A percentile compares a stretch with the other conserved stretches of the same genome.
phyloP scores from a whole-genome alignment of 2,888 invertebrate genomes.

The Julus scanicus region DNA sequence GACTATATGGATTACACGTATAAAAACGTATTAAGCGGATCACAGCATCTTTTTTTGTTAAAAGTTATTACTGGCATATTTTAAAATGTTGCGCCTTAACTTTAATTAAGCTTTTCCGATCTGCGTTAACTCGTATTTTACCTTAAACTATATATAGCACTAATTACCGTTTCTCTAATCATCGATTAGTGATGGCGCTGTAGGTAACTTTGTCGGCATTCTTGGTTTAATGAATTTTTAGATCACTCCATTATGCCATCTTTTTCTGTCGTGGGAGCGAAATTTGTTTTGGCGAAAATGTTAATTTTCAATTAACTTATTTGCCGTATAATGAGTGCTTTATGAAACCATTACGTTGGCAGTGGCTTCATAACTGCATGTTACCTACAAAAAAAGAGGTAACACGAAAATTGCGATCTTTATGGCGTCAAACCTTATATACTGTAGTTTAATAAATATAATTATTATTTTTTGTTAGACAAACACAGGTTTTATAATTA shows the following conservation, averaged over 20 bases:
- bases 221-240: conserved; percentile 19
- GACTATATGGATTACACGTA: too few species aligned
- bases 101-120: neutral
- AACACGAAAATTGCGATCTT: neutral
- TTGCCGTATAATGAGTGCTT: neutral
- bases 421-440: neutral
- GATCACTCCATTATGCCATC: neutral
- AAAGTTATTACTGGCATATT: conserved; percentile 6
- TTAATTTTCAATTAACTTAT: conserved; percentile 6
- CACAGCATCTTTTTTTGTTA: neutral
- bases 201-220: conserved; percentile 23
- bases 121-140: neutral
- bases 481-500: too few species aligned
- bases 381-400: neutral
- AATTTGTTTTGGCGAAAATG: neutral
- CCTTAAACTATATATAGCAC: neutral
- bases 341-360: neutral
- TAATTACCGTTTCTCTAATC: conserved; percentile 33
- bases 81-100: neutral
- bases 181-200: conserved; percentile 33
- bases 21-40: too few species aligned
- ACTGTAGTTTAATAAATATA: neutral
- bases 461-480: neutral
- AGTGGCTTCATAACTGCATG: neutral
- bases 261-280: conserved; percentile 2